A percentile compares a stretch with the other conserved stretches of the same genome.
These are phyloP conservation scores for Polypedilum vanderplanki DNA, from an alignment of 1,140 invertebrate species.

Conservation along the genomic window DNA sequence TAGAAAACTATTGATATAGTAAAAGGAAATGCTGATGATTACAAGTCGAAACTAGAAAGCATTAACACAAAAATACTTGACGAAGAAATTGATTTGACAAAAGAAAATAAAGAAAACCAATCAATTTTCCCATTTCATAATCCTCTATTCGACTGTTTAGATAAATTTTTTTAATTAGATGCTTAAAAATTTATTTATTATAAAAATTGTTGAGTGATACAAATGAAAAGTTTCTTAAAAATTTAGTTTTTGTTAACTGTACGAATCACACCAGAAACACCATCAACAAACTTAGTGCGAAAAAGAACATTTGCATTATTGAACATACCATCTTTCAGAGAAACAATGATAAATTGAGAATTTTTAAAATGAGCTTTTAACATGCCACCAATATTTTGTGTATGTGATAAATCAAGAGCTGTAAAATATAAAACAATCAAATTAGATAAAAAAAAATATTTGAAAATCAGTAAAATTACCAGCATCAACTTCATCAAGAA, in stretches of 20 bases:
- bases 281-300: slow-evolving; percentile 91
- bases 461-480: too few species aligned
- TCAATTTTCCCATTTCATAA: background rate
- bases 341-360: slow-evolving; percentile 97
- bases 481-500: slow-evolving; percentile 98
- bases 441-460: too few species aligned
- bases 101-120: background rate
- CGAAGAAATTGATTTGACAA: background rate
- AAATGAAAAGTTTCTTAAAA: background rate
- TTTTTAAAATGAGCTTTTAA: slow-evolving; percentile 87
- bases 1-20: background rate
- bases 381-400: slow-evolving; percentile 98
- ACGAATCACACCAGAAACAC: slow-evolving; percentile 82
- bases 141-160: background rate
- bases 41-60: background rate
- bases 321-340: slow-evolving; percentile 99
- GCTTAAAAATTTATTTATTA: background rate
- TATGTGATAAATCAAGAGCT: slow-evolving; percentile 95
- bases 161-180: background rate
- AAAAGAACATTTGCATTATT: slow-evolving; percentile 98
- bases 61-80: background rate
- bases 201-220: background rate
- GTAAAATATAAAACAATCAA: too few species aligned
- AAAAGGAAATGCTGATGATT: background rate
- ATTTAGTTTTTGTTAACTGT: slow-evolving; percentile 44